A percentile compares a stretch with the other conserved stretches of the same genome.
These are phyloP conservation scores for Leucoma salicis DNA, from an alignment of 2,888 invertebrate species.

Conservation along the genomic window DNA sequence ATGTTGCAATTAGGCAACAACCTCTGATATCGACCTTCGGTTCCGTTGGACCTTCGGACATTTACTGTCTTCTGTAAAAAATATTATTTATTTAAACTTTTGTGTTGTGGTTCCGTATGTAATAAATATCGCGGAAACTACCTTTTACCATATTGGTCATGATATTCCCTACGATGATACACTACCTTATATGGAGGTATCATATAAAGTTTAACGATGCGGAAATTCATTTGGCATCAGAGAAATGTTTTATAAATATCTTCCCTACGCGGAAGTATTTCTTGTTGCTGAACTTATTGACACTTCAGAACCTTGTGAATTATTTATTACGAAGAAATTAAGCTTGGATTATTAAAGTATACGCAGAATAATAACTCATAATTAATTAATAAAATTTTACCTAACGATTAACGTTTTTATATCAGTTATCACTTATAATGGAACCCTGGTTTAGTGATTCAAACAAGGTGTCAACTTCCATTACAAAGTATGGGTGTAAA, in stretches of 20 bases:
- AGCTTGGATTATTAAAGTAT: not conserved
- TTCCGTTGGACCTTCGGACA: conserved; percentile 34
- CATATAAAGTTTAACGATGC: conserved; percentile 16
- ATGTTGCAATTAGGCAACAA: conserved; percentile 49
- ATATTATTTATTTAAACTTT: conserved; percentile 11
- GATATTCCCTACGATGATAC: conserved; percentile 24
- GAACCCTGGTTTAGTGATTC: conserved; percentile 38
- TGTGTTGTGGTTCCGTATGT: conserved; percentile 29
- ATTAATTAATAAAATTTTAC: not conserved
- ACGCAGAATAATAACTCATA: not conserved
- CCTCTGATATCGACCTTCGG: conserved; percentile 48
- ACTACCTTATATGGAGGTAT: conserved; percentile 15
- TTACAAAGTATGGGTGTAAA: conserved; percentile 63
- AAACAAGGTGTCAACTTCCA: conserved; percentile 46
- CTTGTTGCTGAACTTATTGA: conserved; percentile 44
- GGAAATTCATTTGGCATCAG: conserved; percentile 21
- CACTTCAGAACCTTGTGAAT: conserved; percentile 39
- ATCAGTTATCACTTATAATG: not conserved
- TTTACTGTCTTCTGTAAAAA: conserved; percentile 27
- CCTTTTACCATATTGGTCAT: conserved; percentile 14
- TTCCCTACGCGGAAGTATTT: conserved; percentile 29
- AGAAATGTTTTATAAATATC: conserved; percentile 6
- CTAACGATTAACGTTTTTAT: conserved; percentile 6
- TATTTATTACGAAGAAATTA: not conserved
- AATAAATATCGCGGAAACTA: conserved; percentile 13